Percentiles rank a stretch among this genome's conserved stretches.
phyloP scores from a whole-genome alignment of 2,113 vertebrate genomes.

The Plestiodon gilberti region DNA sequence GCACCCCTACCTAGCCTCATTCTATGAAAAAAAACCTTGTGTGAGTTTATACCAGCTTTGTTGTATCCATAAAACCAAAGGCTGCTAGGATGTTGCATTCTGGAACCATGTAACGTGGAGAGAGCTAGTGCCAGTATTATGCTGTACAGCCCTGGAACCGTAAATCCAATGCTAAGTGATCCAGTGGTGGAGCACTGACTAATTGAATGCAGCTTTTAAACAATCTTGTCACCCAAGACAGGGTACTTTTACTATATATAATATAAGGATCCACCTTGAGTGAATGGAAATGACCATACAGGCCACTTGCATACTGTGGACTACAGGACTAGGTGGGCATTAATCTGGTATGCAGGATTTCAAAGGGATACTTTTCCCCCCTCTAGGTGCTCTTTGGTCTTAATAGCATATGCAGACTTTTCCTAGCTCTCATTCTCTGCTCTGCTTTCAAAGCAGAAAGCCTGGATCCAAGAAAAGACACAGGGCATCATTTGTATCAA shows the following conservation, averaged over 20 bases:
- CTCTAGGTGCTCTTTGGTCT: background rate
- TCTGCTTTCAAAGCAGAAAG: slow-evolving; percentile 37
- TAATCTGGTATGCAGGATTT: slow-evolving; percentile 21
- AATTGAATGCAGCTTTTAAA: background rate
- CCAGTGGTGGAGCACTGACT: background rate
- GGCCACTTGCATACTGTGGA: background rate
- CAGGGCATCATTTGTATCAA: slow-evolving; percentile 7
- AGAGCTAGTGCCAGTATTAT: background rate
- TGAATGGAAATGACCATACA: slow-evolving; percentile 21
- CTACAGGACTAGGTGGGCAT: background rate
- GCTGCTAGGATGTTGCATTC: background rate
- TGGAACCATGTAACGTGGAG: background rate
- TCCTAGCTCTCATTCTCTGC: slow-evolving; percentile 58
- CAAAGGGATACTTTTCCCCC: slow-evolving; percentile 47
- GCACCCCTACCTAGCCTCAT: too few relatives aligned
- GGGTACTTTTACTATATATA: background rate
- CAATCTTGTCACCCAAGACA: background rate
- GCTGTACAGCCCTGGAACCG: background rate
- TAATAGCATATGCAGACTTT: slow-evolving; percentile 23
- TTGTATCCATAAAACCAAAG: background rate
- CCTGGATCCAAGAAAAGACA: slow-evolving; percentile 48
- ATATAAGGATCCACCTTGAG: background rate
- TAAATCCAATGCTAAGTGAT: background rate
- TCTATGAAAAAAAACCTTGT: background rate
- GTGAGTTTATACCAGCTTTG: background rate